Base-by-base conservation (phyloP, 2,797 vertebrate genomes). In the Xenopus petersii region DNA sequence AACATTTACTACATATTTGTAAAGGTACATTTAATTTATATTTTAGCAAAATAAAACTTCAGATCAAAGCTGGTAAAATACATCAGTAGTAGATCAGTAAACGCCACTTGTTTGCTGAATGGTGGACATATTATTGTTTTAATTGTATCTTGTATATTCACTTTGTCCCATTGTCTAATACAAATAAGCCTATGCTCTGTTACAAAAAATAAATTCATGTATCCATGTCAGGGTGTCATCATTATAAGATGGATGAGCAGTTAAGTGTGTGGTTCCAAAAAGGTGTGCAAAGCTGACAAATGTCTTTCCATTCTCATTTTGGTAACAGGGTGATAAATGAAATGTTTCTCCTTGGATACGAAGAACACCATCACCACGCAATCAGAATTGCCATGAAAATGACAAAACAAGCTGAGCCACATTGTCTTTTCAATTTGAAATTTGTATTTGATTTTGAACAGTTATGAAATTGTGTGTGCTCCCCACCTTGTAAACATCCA, bases 401-500 rank as follows among this genome's bases (percentile, higher is more conserved):
- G 74, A 80, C 81, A 74, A 74, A 79, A 67, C 54, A 79, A 78
- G 70, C 66, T 55, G 67, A 66, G 77, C 69, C 36, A 66, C 67
- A 26, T 70, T 70, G 77, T 74, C 71, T 78, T 73, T 63, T 71
- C 67, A 67, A 71, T 70, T 17, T 74, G 65, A 73, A 55, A 58
- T 64, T 68, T 73, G 74, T 83, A 83, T 83, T 89, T 84, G 82
- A 85, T 87, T 88, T 86, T 84, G 88, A 87, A 70, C 73, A 80
- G 79, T 86, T 84, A 84, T 86, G 86, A 90, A 87, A 79, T 66
- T 70, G 77, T 84, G 80, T 86, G 87, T 87, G 83, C 72, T 86
- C 85, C 81, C 87, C 85, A 87, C 84, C 85, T 80, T 92, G 91
- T 95, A 93, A 96, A 95, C 93, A 94, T 90, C 91, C 92, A 91